Conservation (phyloP, 2,797 vertebrate genomes). For the Aplochiton taeniatus region DNA sequence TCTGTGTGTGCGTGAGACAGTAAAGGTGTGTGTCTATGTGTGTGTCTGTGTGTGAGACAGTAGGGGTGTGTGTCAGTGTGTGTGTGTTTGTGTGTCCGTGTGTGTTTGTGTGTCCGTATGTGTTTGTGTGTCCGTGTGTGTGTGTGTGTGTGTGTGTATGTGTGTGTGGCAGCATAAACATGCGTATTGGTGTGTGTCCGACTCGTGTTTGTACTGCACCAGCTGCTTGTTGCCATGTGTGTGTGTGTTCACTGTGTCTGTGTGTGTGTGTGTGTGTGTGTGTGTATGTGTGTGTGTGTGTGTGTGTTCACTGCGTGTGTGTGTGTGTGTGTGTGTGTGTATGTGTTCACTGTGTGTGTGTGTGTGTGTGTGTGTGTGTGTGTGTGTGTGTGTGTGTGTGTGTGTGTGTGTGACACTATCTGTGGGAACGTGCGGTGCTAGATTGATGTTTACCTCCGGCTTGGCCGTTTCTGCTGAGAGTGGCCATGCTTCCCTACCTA, state of each 20-base stretch:
- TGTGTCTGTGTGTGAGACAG: too few species aligned
- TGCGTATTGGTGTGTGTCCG: not conserved
- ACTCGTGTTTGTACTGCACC: too few species aligned
- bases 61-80: conserved; percentile 31
- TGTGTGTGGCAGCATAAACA: conserved; percentile 31
- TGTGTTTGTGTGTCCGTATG: not conserved
- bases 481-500: conserved; percentile 83
- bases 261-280: conserved; percentile 24
- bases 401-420: conserved; percentile 71
- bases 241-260: conserved; percentile 33
- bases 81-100: conserved; percentile 32
- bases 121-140: conserved; percentile 24
- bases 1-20: too few species aligned
- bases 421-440: conserved; percentile 69
- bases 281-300: conserved; percentile 18
- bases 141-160: conserved; percentile 37
- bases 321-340: conserved; percentile 24
- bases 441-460: conserved; percentile 90
- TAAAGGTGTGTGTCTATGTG: too few species aligned
- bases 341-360: conserved; percentile 34
- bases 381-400: conserved; percentile 20
- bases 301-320: conserved; percentile 24
- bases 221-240: too few species aligned
- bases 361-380: conserved; percentile 47
- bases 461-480: conserved; percentile 87